Evolutionary conservation across 2,797 vertebrate species (phyloP).

Genomic region (Gallinago stenura): DNA sequence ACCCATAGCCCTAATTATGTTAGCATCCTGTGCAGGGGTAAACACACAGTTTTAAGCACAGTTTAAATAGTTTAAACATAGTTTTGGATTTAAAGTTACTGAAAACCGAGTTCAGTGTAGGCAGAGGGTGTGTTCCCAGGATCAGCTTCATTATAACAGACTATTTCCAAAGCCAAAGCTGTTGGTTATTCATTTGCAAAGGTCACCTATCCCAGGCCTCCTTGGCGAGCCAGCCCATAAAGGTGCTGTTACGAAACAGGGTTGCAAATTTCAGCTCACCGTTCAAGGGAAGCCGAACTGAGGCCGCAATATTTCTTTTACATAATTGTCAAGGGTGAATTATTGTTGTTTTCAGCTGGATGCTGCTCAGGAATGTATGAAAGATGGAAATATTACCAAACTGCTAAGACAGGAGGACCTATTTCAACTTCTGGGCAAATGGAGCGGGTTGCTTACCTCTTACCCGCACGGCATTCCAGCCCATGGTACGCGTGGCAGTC

Average conservation of each 20-base stretch:
- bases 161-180: slow-evolving; percentile 35
- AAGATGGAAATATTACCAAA: neutral
- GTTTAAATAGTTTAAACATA: neutral
- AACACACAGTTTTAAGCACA: neutral
- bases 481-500: accelerated
- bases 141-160: slow-evolving; percentile 23
- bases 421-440: neutral
- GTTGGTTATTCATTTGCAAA: slow-evolving; percentile 55
- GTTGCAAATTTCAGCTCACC: neutral
- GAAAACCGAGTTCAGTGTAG: neutral
- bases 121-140: neutral
- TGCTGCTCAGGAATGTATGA: neutral
- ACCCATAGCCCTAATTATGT: neutral
- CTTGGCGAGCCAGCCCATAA: neutral
- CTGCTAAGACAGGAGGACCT: neutral
- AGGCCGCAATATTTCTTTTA: neutral
- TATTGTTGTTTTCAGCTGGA: neutral
- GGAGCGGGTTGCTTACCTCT: accelerated
- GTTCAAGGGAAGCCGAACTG: neutral
- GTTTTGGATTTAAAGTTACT: neutral
- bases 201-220: slow-evolving; percentile 23
- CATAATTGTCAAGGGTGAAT: neutral
- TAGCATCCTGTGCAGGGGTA: neutral
- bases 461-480: accelerated
- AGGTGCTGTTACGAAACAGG: neutral